Evolutionary conservation across 2,113 vertebrate genomes (phyloP).

Genomic region (Mustela nigripes): DNA sequence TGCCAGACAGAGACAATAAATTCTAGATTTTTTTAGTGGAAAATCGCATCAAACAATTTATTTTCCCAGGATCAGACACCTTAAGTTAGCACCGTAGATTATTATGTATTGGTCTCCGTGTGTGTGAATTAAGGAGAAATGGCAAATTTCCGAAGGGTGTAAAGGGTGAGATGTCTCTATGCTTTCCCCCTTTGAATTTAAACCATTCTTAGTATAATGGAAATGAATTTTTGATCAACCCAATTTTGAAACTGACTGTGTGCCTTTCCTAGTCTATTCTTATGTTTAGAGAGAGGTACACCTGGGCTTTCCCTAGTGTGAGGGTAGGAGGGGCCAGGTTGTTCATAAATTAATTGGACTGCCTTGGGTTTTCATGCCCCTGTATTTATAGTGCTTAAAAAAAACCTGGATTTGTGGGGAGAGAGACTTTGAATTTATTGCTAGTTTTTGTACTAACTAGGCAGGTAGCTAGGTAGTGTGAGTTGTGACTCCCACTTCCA

Average conservation of each 20-base stretch:
- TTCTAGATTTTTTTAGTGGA: constrained; percentile 50
- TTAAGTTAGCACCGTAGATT: constrained; percentile 18
- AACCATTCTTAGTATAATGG: not conserved
- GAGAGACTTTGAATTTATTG: not conserved
- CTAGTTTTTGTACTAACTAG: not conserved
- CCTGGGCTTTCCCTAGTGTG: not conserved
- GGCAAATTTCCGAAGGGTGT: not conserved
- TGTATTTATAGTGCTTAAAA: not conserved
- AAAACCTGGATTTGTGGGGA: not conserved
- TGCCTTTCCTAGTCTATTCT: not conserved
- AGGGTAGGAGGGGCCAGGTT: not conserved
- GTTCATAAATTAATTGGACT: not conserved
- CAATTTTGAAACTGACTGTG: not conserved
- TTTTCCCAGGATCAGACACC: constrained; percentile 17
- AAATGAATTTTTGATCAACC: constrained; percentile 19
- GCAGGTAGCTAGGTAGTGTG: not conserved
- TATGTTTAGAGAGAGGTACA: not conserved
- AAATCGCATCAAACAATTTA: constrained; percentile 58
- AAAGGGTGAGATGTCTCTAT: not conserved
- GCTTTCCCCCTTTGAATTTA: not conserved
- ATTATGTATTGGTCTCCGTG: not conserved
- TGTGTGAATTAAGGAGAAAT: constrained; percentile 1
- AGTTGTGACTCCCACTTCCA: not conserved
- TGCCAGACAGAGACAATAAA: constrained; percentile 43
- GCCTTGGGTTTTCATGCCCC: not conserved